Conservation (phyloP, 2,797 vertebrate species). For the Borostomias antarcticus region DNA sequence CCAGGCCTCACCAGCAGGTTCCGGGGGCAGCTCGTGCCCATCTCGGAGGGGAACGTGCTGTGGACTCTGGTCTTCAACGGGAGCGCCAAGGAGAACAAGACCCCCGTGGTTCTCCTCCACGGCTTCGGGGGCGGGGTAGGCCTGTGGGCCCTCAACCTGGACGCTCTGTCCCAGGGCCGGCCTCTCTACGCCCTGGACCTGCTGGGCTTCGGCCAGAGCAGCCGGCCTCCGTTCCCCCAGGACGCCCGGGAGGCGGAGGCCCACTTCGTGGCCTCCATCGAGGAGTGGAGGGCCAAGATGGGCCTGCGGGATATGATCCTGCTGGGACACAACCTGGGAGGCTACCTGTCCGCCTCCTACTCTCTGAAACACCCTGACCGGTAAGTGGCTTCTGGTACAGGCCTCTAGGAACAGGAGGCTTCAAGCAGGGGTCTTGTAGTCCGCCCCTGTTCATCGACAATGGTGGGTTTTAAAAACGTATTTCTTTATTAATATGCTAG, state of each 20-base stretch:
- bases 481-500: constrained; percentile 12
- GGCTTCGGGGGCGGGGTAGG: constrained; percentile 93
- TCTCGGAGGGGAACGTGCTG: constrained; percentile 83
- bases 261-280: constrained; percentile 92
- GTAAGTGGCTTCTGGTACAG: constrained; percentile 66
- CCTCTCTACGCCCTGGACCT: constrained; percentile 90
- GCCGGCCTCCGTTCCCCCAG: constrained; percentile 83
- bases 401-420: not conserved
- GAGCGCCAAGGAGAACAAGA: constrained; percentile 71
- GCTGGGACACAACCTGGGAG: constrained; percentile 94
- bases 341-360: constrained; percentile 89
- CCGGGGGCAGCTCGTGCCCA: constrained; percentile 77
- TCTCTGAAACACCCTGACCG: constrained; percentile 86
- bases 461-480: too few relatives aligned
- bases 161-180: constrained; percentile 80
- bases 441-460: too few relatives aligned
- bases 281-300: constrained; percentile 87
- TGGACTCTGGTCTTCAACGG: constrained; percentile 87
- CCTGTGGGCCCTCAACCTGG: constrained; percentile 93
- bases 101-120: constrained; percentile 90
- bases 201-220: constrained; percentile 94
- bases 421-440: too few relatives aligned
- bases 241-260: constrained; percentile 85
- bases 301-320: constrained; percentile 89
- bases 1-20: constrained; percentile 83